Conservation (phyloP, 2,888 invertebrate species). For the Clistopyga incitator region DNA sequence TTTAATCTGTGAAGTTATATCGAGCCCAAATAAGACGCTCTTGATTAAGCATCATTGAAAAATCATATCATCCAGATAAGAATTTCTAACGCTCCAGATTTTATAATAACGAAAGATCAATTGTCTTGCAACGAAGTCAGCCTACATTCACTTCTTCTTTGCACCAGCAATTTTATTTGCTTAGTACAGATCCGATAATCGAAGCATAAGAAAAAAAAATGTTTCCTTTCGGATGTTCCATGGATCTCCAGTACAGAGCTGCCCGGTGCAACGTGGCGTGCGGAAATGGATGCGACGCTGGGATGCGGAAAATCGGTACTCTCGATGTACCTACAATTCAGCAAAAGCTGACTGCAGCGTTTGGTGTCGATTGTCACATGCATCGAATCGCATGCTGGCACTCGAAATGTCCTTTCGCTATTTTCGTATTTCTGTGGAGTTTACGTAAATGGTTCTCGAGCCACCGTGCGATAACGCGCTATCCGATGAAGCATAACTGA, state of each 20-base stretch:
- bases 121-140: background rate
- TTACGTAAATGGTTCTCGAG: constrained; percentile 43
- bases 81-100: no score
- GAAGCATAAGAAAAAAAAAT: background rate
- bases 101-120: background rate
- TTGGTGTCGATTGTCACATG: constrained; percentile 67
- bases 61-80: no score
- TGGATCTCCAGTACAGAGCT: constrained; percentile 23
- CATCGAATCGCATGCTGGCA: constrained; percentile 62
- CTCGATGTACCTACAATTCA: constrained; percentile 28
- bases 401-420: constrained; percentile 14
- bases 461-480: constrained; percentile 26
- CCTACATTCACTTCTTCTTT: background rate
- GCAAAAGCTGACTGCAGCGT: constrained; percentile 57
- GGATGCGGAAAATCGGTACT: constrained; percentile 38
- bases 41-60: no score
- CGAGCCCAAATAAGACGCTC: no score
- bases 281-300: constrained; percentile 50
- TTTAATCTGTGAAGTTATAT: no score
- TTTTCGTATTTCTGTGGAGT: constrained; percentile 3
- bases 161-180: constrained; percentile 11
- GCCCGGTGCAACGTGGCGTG: constrained; percentile 37
- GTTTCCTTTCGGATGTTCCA: background rate
- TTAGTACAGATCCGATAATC: background rate
- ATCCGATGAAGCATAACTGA: constrained; percentile 45